phyloP scores from a whole-genome alignment of 2,113 vertebrate species.

The Sus scrofa region T2T-Sscrofa CM000819.6:118406001-118406500 shows the following conservation, averaged over 20 bases:
- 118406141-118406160: background rate
- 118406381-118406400: background rate
- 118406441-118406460: background rate
- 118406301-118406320: background rate
- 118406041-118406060: conserved; percentile 56
- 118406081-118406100: background rate
- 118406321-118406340: background rate
- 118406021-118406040: conserved; percentile 2
- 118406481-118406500: background rate
- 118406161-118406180: background rate
- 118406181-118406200: background rate
- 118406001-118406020: background rate
- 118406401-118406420: background rate
- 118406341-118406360: background rate
- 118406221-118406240: background rate
- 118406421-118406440: background rate
- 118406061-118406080: background rate
- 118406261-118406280: background rate
- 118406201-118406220: background rate
- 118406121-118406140: background rate
- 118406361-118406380: background rate
- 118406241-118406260: background rate
- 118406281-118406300: conserved; percentile 24
- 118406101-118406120: background rate
- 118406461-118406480: background rate